Base-by-base conservation (phyloP, 92 coral and sea anemone genomes). In the Epizoanthus fatuus region DNA sequence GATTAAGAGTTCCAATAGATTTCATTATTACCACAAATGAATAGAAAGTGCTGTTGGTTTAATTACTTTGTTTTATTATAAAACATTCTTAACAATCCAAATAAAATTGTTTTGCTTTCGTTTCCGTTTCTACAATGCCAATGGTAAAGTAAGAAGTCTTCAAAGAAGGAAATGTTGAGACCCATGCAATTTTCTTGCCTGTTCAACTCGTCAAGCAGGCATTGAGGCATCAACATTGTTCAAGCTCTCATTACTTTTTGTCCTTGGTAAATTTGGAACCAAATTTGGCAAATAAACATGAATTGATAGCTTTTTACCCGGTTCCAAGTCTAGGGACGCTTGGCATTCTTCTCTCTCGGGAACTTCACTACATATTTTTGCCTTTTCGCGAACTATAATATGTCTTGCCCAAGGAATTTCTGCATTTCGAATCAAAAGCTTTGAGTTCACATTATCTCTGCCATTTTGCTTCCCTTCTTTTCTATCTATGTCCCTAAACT, bases 381-480 rank as follows among this genome's bases (percentile, higher is more conserved):
- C 53, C 32, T 76, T 66, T 11, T 79, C 79, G 38, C 68, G 81
- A 22, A 84, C 81, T 13, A 91, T 81, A 65, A 93, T 90, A 35
- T 94, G 98, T 3, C 98, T 86, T n/a, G 98, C 95, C 95, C 98
- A 94, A 0, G 98, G 98, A 63, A 94, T 74, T 11, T 84, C 86
- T 60, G 92, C 82, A 19, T 81, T 84, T 5, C 44, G 87, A 22
- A 49, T 49, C 10, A 49, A 49, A 49, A 49, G 53, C 14, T 89
- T 92, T 15, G 57, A 55, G 38, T 73, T 80, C 29, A 49, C 84
- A 73, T 44, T 53, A n/a, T 74, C 56, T 53, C 29, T 37, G 4
- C 80, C 32, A 11, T 89, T 62, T 11, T 72, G 84, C 29, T 80
- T 88, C 47, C 63, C 75, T 37, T 13, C 56, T 17, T 74, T 56